Conservation (phyloP, 2,797 vertebrate species). For the Helostoma temminkii region DNA sequence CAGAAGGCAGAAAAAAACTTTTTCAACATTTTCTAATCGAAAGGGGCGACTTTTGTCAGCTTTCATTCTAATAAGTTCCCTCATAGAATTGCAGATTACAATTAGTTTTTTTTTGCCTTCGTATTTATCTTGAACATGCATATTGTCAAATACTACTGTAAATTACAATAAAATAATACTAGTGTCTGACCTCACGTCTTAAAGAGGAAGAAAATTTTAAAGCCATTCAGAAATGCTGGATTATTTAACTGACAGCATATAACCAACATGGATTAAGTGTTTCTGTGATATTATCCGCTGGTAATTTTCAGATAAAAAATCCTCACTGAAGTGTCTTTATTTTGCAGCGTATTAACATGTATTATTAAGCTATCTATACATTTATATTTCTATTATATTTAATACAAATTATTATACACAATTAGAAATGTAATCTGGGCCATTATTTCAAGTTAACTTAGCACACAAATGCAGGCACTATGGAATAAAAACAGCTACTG, state of each 20-base stretch:
- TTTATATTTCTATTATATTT: too few species aligned
- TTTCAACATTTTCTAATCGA: constrained; percentile 37
- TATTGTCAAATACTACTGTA: constrained; percentile 20
- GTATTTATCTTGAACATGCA: constrained; percentile 36
- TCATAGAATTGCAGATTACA: constrained; percentile 42
- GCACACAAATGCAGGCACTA: neutral
- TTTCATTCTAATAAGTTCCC: constrained; percentile 52
- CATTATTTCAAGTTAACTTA: neutral
- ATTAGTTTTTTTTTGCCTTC: constrained; percentile 40
- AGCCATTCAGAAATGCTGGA: constrained; percentile 1
- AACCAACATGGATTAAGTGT: neutral
- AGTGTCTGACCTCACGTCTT: constrained; percentile 15
- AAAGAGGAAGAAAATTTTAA: constrained; percentile 5
- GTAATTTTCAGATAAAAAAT: neutral
- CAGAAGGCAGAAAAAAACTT: constrained; percentile 31
- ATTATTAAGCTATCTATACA: neutral
- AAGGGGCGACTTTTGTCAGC: constrained; percentile 54
- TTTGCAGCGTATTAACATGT: neutral
- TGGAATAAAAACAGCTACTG: constrained; percentile 16
- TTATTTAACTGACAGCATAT: constrained; percentile 8
- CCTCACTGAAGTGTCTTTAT: neutral
- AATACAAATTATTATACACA: too few species aligned
- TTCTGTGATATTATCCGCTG: constrained; percentile 4
- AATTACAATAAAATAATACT: constrained; percentile 13
- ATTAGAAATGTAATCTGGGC: neutral